Conservation (phyloP, 2,888 invertebrate species). For the Ichneumoninae sp. region DNA sequence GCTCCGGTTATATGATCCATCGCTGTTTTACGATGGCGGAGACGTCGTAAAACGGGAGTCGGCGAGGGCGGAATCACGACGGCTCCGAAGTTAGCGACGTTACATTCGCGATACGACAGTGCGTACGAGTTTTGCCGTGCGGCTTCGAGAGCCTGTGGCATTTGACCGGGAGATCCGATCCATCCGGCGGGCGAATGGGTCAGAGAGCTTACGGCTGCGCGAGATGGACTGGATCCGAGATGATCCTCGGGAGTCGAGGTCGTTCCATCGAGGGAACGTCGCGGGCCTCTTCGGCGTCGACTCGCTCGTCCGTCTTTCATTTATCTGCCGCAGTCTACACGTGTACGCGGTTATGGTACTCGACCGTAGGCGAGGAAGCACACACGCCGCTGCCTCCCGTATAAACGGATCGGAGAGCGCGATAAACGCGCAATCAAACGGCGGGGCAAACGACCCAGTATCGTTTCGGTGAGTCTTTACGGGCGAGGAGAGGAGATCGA, state of each 20-base stretch:
- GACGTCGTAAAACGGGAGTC: constrained; percentile 48
- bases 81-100: not conserved
- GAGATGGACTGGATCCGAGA: constrained; percentile 48
- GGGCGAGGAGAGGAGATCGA: constrained; percentile 61
- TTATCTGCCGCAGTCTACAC: constrained; percentile 21
- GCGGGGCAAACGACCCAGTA: constrained; percentile 66
- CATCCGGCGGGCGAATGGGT: constrained; percentile 45
- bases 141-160: constrained; percentile 71
- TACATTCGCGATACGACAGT: constrained; percentile 23
- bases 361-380: constrained; percentile 6
- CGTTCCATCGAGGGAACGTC: constrained; percentile 31
- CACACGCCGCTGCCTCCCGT: constrained; percentile 38
- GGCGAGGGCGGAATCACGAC: not conserved
- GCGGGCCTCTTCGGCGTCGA: constrained; percentile 59
- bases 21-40: constrained; percentile 59
- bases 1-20: constrained; percentile 38
- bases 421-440: constrained; percentile 68
- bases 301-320: constrained; percentile 46
- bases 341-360: not conserved
- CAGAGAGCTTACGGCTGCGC: constrained; percentile 37
- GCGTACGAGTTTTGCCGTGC: constrained; percentile 35
- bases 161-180: constrained; percentile 56
- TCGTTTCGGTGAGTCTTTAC: constrained; percentile 67
- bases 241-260: constrained; percentile 59
- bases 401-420: constrained; percentile 65